Base-by-base conservation (phyloP, 2,797 vertebrate genomes). In the Brachyalestes nurse region DNA sequence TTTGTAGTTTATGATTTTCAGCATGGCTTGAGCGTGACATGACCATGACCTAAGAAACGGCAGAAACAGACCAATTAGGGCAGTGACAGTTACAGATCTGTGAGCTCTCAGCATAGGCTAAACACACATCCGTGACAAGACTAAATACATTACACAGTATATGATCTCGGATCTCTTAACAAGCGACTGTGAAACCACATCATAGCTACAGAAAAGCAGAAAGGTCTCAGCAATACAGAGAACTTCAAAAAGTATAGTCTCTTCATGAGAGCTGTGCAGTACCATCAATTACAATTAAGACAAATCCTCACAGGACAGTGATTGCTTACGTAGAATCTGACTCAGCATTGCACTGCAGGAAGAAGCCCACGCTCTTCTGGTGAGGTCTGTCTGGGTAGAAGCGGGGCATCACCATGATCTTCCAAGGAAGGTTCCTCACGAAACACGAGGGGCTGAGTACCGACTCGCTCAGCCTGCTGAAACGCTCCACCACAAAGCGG, bases 321-420 rank as follows among this genome's bases (percentile, higher is more conserved):
- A 88, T 14, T 28, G 66, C 98, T 91, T 97, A 99, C 98, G 97
- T 99, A 87, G 98, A 99, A 88, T 99, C 98, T 6, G 98, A 99
- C 89, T 99, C 98, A 75, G 98, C 98, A 83, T 99, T 99, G 91
- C 98, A 99, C 83, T 99, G 98, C 84, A 99, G 95, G 91, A 99
- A 99, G 94, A 99, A 99, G 89, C 98, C 98, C 61, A 99, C 97
- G 0, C 98, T 99, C 92, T 99, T 99, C 92, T 99, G 98, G 93
- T 99, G 97, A 25, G 98, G 98, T 89, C 98, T 95, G 93, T 99
- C 98, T 0, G 98, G 97, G 89, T 99, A 98, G 90, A 99, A 97
- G 42, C 98, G 96, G 0, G 98, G 98, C 98, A 99, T 99, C 88
- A 99, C 98, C 98, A 99, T 99, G 85, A 99, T 99, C 95, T 99